phyloP scores from a whole-genome alignment of 1,140 invertebrate species.

The Cecropterus lyciades region DNA sequence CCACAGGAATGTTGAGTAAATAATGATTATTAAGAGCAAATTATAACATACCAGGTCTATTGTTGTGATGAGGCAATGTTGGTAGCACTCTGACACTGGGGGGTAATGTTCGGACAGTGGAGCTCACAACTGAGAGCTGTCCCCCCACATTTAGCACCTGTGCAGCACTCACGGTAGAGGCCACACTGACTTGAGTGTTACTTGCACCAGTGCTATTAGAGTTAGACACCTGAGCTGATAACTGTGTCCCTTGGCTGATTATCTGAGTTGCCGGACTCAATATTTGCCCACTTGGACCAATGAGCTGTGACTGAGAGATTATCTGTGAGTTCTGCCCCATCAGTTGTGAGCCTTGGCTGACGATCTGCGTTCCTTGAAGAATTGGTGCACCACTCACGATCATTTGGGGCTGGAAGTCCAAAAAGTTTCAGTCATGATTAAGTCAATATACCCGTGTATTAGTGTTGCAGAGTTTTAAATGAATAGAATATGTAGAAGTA shows the following conservation, averaged over 20 bases:
- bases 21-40: too few relatives aligned
- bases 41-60: slow-evolving; percentile 63
- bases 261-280: slow-evolving; percentile 75
- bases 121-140: slow-evolving; percentile 68
- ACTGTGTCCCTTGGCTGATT: slow-evolving; percentile 75
- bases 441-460: too few relatives aligned
- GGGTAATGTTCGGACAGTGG: slow-evolving; percentile 67
- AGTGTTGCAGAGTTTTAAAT: too few relatives aligned
- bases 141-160: slow-evolving; percentile 71
- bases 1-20: too few relatives aligned
- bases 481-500: too few relatives aligned
- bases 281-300: slow-evolving; percentile 66
- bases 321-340: slow-evolving; percentile 67
- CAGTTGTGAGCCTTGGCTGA: slow-evolving; percentile 71
- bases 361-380: slow-evolving; percentile 69
- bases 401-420: slow-evolving; percentile 68
- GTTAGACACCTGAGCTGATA: slow-evolving; percentile 64
- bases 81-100: slow-evolving; percentile 71
- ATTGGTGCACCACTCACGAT: slow-evolving; percentile 73
- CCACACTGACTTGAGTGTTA: slow-evolving; percentile 60
- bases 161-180: slow-evolving; percentile 59
- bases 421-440: neutral
- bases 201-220: slow-evolving; percentile 49
- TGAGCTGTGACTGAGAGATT: slow-evolving; percentile 67
- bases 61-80: slow-evolving; percentile 65